A percentile compares a stretch with the other conserved stretches of the same genome.
Conservation (phyloP, 2,888 invertebrate species). For the Lasiommata megera region DNA sequence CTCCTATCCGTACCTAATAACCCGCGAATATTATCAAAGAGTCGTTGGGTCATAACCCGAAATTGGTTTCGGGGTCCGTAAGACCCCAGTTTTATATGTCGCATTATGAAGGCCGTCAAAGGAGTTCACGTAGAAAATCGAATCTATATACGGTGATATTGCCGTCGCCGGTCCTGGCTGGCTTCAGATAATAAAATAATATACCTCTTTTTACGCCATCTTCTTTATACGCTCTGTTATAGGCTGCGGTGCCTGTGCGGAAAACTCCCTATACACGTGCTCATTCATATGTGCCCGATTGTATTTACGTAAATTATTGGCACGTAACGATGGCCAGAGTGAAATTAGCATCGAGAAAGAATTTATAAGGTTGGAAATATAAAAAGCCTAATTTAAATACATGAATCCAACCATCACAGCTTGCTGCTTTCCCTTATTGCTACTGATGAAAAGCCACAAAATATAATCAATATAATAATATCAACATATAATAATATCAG, state of each 20-base stretch:
- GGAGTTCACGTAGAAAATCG: constrained; percentile 83
- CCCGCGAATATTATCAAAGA: constrained; percentile 81
- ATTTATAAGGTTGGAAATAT: no score
- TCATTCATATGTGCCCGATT: constrained; percentile 1
- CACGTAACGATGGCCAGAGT: no score
- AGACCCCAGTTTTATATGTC: constrained; percentile 82
- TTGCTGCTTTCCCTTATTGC: no score
- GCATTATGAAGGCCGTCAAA: constrained; percentile 83
- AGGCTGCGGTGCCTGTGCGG: constrained; percentile 42
- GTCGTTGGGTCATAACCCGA: constrained; percentile 82
- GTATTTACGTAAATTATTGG: not conserved
- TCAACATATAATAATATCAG: no score
- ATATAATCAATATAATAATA: no score
- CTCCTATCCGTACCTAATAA: constrained; percentile 81
- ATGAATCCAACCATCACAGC: no score
- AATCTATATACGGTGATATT: constrained; percentile 82
- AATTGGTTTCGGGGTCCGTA: constrained; percentile 82
- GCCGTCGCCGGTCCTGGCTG: constrained; percentile 72
- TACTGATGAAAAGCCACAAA: no score
- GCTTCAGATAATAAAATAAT: constrained; percentile 79
- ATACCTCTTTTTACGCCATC: constrained; percentile 72
- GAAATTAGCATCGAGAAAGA: no score
- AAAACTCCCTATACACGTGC: constrained; percentile 4
- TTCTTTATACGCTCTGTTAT: constrained; percentile 44
- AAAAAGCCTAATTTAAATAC: no score